A percentile compares a stretch with the other conserved stretches of the same genome.
phyloP scores from a whole-genome alignment of 1,140 invertebrate genomes.

The Lanistes nyassanus region DNA sequence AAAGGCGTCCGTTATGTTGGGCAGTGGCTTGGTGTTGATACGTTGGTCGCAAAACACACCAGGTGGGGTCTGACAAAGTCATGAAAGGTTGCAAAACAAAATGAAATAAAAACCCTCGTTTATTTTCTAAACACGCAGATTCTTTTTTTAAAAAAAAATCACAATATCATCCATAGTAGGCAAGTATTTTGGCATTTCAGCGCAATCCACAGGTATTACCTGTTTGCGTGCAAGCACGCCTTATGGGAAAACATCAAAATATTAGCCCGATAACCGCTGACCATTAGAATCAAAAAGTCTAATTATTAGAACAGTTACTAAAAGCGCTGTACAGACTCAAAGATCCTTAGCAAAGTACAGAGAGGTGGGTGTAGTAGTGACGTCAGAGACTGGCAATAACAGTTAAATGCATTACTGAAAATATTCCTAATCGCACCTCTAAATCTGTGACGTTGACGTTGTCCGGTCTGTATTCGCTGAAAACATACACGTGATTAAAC shows the following conservation, averaged over 20 bases:
- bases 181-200: background rate
- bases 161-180: background rate
- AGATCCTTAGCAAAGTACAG: too few relatives aligned
- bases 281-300: too few relatives aligned
- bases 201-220: background rate
- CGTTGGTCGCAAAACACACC: slow-evolving; percentile 3
- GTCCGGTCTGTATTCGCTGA: slow-evolving; percentile 4
- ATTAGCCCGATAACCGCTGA: too few relatives aligned
- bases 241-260: background rate
- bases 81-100: background rate
- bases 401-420: too few relatives aligned
- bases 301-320: too few relatives aligned
- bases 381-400: too few relatives aligned
- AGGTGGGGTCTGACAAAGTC: slow-evolving; percentile 12
- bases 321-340: too few relatives aligned
- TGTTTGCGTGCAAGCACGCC: background rate
- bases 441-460: background rate
- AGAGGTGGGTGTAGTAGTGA: too few relatives aligned
- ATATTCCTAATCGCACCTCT: background rate
- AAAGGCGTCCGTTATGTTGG: slow-evolving; percentile 15
- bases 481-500: slow-evolving; percentile 1
- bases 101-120: background rate
- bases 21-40: slow-evolving; percentile 12
- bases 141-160: too few relatives aligned
- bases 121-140: background rate